Percentiles rank a stretch among this genome's conserved stretches.
Conservation (phyloP, 2,113 vertebrate species). For the Cryptomyrus ogoouensis region DNA sequence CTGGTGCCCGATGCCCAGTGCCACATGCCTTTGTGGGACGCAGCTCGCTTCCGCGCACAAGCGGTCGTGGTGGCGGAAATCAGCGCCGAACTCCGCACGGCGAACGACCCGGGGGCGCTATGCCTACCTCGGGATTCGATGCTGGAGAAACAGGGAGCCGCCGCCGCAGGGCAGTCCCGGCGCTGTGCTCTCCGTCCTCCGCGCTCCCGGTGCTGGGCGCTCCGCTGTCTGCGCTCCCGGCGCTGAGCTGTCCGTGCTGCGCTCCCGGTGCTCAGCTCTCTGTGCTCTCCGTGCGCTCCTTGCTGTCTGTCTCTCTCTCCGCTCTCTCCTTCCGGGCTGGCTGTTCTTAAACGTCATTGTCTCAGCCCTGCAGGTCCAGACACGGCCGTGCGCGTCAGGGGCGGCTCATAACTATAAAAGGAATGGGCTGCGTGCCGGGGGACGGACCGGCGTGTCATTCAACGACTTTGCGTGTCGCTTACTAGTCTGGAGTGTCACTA, state of each 20-base stretch:
- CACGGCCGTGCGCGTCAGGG: conserved; percentile 13
- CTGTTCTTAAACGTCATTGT: conserved; percentile 47
- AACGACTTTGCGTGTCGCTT: background rate
- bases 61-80: background rate
- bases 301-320: background rate
- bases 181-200: background rate
- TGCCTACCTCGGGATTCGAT: background rate
- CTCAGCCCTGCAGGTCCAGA: conserved; percentile 50
- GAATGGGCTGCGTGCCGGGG: conserved; percentile 48
- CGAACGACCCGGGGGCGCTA: background rate
- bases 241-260: background rate
- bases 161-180: background rate
- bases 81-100: background rate
- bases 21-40: background rate
- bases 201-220: background rate
- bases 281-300: background rate
- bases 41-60: background rate
- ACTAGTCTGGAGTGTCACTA: background rate
- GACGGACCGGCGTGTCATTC: background rate
- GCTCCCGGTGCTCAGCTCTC: background rate
- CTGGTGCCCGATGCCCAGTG: background rate
- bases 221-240: background rate
- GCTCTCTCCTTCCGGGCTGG: conserved; percentile 57
- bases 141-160: background rate
- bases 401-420: conserved; percentile 69